phyloP scores from a whole-genome alignment of 2,797 vertebrate species.

The Cryptoprocta ferox region DNA sequence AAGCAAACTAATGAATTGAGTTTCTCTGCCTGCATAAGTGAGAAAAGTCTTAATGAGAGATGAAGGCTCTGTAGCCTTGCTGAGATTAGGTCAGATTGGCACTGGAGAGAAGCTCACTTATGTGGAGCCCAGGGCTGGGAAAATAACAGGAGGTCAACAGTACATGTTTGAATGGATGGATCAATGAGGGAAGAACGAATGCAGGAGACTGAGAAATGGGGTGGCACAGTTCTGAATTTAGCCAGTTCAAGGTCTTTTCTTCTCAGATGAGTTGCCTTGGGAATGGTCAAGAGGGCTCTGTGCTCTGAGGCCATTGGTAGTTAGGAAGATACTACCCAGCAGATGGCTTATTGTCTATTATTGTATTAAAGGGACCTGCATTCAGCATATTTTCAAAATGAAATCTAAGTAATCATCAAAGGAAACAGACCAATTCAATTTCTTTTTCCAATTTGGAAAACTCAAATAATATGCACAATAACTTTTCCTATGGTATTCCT shows the following conservation, averaged over 20 bases:
- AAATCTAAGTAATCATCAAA: not conserved
- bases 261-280: not conserved
- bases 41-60: not conserved
- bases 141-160: not conserved
- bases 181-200: not conserved
- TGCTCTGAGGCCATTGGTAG: not conserved
- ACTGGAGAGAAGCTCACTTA: not conserved
- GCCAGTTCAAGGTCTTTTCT: not conserved
- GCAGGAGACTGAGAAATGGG: not conserved
- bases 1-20: not conserved
- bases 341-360: not conserved
- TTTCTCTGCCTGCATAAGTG: not conserved
- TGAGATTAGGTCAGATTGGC: not conserved
- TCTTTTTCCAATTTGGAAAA: constrained; percentile 11
- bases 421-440: not conserved
- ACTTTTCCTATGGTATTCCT: not conserved
- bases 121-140: not conserved
- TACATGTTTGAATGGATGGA: not conserved
- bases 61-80: not conserved
- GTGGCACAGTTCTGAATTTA: not conserved
- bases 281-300: not conserved
- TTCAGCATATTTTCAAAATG: not conserved
- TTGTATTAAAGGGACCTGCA: not conserved
- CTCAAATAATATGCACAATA: not conserved
- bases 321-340: not conserved